Evolutionary conservation across 2,113 vertebrate genomes (phyloP).

Genomic region (Protomyctophum bolini): DNA sequence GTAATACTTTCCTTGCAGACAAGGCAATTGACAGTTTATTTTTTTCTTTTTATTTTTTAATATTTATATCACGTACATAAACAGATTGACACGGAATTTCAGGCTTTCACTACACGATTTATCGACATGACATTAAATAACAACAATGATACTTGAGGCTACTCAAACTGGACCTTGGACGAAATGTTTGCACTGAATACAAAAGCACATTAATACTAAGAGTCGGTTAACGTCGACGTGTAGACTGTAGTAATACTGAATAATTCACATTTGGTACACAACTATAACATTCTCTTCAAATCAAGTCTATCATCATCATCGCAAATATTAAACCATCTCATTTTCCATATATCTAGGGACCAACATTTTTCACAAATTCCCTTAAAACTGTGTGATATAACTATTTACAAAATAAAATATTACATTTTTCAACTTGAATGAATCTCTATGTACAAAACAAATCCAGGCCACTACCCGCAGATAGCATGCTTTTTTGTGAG

Average conservation of each 20-base stretch:
- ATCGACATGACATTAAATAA: slow-evolving; percentile 99
- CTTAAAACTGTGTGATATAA: slow-evolving; percentile 91
- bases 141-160: slow-evolving; percentile 98
- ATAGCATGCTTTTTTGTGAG: slow-evolving; percentile 85
- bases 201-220: slow-evolving; percentile 99
- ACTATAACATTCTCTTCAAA: slow-evolving; percentile 99
- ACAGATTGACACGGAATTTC: slow-evolving; percentile 99
- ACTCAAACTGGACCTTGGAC: slow-evolving; percentile 99
- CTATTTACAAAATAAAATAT: slow-evolving; percentile 99
- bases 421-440: slow-evolving; percentile 90
- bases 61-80: slow-evolving; percentile 99
- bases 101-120: slow-evolving; percentile 99
- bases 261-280: slow-evolving; percentile 99
- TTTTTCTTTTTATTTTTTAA: slow-evolving; percentile 58
- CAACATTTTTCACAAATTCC: slow-evolving; percentile 91
- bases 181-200: slow-evolving; percentile 99
- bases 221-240: slow-evolving; percentile 97
- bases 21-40: slow-evolving; percentile 96
- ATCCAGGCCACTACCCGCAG: slow-evolving; percentile 82
- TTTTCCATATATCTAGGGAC: slow-evolving; percentile 93
- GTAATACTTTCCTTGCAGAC: slow-evolving; percentile 90
- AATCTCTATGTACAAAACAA: slow-evolving; percentile 93
- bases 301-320: slow-evolving; percentile 94
- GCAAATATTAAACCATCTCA: slow-evolving; percentile 86
- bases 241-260: slow-evolving; percentile 99